Evolutionary conservation across 35 echinoderm and acorn worm species (phyloP), one percentile per base, ranked within the genome.

Genomic region (Apostichopus parvimensis): DNA sequence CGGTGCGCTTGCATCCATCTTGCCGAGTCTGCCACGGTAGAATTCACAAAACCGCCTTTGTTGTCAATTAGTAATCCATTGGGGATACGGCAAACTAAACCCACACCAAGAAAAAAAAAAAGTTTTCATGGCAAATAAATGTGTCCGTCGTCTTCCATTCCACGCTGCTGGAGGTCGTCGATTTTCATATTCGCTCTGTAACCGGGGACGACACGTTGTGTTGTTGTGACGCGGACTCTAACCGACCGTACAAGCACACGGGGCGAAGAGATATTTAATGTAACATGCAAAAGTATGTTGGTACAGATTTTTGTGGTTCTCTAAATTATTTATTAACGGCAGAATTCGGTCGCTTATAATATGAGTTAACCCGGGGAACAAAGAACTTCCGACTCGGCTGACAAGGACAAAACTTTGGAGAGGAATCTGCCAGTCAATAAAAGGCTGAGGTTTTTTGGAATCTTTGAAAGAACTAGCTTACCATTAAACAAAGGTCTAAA

Each of bases 91-190:
- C 34, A 82, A 82, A 82, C 79, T 82, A 82, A 34, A 25, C 79
- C 17, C 79, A 45, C 34, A 45, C 34, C 34, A 45, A 45, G 2
- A 45, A 45, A 25, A 82, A 82, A n/a, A 82, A 79, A 82, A 79
- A 82, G 79, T 82, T 82, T 56, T 82, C 79, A 82, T 53, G 79
- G 54, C 54, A 82, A 82, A 82, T 82, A 53, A 82, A 82, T 54
- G 79, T 56, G 34, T 82, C 79, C 52, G 79, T 45, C 34, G 79
- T 45, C 34, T 45, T 82, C 34, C 2, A 45, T 45, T 45, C 34
- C 79, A 20, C 34, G 34, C 2, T 10, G 53, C 34, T 82, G 53
- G 79, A 82, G 79, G 79, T 82, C 79, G 34, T 45, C 34, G 79
- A 53, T 82, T 82, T 82, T 82, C 18, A 14, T 82, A 82, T 82